Evolutionary conservation across 1,140 invertebrate genomes (phyloP).

Genomic region (Lepidurus apus): DNA sequence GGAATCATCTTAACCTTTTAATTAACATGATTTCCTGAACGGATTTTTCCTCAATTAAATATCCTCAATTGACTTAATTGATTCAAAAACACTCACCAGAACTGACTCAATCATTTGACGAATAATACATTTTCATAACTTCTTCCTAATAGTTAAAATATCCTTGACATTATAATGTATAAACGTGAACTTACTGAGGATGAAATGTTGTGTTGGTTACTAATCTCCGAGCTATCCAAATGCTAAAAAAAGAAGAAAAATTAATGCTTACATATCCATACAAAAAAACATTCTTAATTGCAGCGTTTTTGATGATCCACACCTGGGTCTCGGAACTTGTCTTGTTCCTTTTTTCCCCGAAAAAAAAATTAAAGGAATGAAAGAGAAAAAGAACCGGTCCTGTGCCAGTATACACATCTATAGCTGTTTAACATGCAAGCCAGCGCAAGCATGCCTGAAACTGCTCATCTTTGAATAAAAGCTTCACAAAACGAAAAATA

Average conservation of each 20-base stretch:
- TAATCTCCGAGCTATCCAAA: not conserved
- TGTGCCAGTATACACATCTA: conserved; percentile 19
- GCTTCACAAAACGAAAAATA: not conserved
- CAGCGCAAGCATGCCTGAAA: conserved; percentile 29
- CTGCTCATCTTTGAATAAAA: not conserved
- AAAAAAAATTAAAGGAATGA: conserved; percentile 1
- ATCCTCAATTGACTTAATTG: too few relatives aligned
- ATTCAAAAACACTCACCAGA: too few relatives aligned
- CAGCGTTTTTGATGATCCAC: not conserved
- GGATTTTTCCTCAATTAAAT: too few relatives aligned
- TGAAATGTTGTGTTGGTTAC: not conserved
- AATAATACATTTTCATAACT: too few relatives aligned
- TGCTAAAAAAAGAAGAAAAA: conserved; percentile 38
- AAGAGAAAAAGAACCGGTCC: not conserved
- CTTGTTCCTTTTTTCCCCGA: not conserved
- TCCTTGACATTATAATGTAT: not conserved
- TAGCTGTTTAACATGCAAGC: conserved; percentile 28
- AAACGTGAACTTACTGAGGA: not conserved
- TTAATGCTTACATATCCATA: conserved; percentile 32
- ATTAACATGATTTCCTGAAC: too few relatives aligned
- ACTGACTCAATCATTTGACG: too few relatives aligned
- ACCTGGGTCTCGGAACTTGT: not conserved
- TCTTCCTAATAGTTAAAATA: not conserved
- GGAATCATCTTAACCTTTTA: too few relatives aligned
- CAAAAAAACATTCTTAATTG: conserved; percentile 31